A percentile compares a stretch with the other conserved stretches of the same genome.
phyloP scores from a whole-genome alignment of 2,113 vertebrate genomes.

The Orthonyx spaldingii region DNA sequence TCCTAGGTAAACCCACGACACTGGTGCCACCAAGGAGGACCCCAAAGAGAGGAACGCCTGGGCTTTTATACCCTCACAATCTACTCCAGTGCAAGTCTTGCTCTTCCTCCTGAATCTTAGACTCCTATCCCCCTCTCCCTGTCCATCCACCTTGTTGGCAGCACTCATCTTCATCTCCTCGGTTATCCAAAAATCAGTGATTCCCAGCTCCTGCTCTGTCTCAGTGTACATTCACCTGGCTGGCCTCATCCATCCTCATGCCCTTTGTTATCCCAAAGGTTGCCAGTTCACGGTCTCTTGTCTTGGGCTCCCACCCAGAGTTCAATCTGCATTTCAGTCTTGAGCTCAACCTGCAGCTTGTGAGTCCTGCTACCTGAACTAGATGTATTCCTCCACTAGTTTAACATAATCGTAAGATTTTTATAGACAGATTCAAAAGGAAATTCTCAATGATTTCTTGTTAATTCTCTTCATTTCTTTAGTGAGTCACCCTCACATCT shows the following conservation, averaged over 20 bases:
- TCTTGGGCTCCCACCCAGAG: neutral
- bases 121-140: rapidly evolving
- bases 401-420: neutral
- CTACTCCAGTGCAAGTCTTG: neutral
- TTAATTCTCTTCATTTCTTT: neutral
- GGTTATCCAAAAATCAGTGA: neutral
- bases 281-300: neutral
- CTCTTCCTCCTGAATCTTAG: rapidly evolving
- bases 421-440: neutral
- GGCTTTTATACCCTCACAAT: neutral
- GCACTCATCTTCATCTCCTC: neutral
- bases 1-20: no score
- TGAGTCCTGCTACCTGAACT: neutral
- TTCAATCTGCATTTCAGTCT: neutral
- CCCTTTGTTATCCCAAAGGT: neutral
- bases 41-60: neutral
- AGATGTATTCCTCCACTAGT: neutral
- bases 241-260: neutral
- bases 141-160: neutral
- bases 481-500: neutral
- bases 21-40: rapidly evolving
- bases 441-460: neutral
- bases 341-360: neutral
- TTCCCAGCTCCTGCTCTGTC: neutral
- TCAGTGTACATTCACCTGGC: neutral